Conservation (phyloP, 2,797 vertebrate species). For the Harpagifer antarcticus region DNA sequence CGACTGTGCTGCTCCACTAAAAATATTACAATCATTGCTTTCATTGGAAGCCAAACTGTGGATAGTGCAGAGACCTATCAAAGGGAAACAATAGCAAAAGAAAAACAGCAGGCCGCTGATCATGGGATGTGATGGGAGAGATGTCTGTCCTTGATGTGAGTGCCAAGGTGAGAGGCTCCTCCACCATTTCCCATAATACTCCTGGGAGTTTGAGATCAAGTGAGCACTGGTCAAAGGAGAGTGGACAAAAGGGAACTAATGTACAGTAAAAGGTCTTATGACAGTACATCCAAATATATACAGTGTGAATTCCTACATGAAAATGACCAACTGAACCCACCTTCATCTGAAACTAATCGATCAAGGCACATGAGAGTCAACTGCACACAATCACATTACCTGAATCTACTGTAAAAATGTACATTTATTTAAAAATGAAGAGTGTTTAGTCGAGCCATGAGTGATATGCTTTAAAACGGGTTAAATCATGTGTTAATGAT, state of each 20-base stretch:
- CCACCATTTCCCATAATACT: slow-evolving; percentile 79
- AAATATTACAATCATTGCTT: slow-evolving; percentile 87
- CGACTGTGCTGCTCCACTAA: slow-evolving; percentile 82
- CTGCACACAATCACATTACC: slow-evolving; percentile 38
- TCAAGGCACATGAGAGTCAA: slow-evolving; percentile 44
- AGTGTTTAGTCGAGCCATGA: slow-evolving; percentile 21
- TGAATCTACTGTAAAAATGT: slow-evolving; percentile 26
- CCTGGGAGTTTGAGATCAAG: slow-evolving; percentile 71
- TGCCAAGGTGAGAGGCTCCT: slow-evolving; percentile 81
- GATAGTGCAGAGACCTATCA: slow-evolving; percentile 74
- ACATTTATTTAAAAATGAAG: slow-evolving; percentile 7
- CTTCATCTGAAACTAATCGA: slow-evolving; percentile 45
- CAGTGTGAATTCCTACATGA: slow-evolving; percentile 20
- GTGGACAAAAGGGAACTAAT: slow-evolving; percentile 47
- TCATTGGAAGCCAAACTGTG: slow-evolving; percentile 82
- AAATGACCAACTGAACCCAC: slow-evolving; percentile 40
- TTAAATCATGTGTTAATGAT: neutral
- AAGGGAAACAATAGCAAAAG: slow-evolving; percentile 82
- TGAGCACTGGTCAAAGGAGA: slow-evolving; percentile 52
- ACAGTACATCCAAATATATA: slow-evolving; percentile 42
- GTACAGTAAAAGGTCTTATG: slow-evolving; percentile 41
- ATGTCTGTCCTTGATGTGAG: slow-evolving; percentile 79
- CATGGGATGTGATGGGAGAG: slow-evolving; percentile 78
- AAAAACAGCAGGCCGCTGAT: slow-evolving; percentile 78
- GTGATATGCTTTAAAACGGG: slow-evolving; percentile 6